Conservation (phyloP, 2,113 vertebrate genomes). For the Cyanoliseus patagonus region DNA sequence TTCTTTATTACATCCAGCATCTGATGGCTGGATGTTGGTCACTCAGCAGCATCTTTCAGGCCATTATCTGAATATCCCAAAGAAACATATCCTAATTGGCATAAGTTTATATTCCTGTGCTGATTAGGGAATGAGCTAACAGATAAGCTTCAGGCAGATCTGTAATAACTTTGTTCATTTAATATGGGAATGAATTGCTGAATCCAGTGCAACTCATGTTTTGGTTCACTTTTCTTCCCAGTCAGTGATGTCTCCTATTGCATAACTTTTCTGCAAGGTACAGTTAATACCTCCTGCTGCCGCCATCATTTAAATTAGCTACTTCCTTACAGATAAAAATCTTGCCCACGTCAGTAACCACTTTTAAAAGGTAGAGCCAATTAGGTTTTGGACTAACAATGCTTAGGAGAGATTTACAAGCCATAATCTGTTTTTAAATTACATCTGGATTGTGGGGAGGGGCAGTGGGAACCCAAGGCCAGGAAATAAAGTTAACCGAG, state of each 20-base stretch:
- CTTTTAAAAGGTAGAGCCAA: conserved; percentile 8
- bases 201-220: neutral
- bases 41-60: neutral
- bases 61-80: neutral
- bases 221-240: neutral
- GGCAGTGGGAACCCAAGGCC: neutral
- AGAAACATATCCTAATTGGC: neutral
- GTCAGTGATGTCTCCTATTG: neutral
- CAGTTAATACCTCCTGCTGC: conserved; percentile 19
- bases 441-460: neutral
- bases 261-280: conserved; percentile 40
- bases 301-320: conserved; percentile 29
- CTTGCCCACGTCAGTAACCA: conserved; percentile 15
- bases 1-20: neutral
- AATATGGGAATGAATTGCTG: neutral
- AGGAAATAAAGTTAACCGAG: neutral
- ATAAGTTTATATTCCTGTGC: neutral
- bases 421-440: conserved; percentile 2
- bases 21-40: neutral
- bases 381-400: conserved; percentile 5
- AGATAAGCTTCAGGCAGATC: neutral
- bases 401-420: neutral
- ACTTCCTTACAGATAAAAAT: conserved; percentile 42
- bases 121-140: neutral
- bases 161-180: neutral